These are phyloP conservation scores for Craterocephalus amniculus DNA, from an alignment of 2,797 vertebrate species.

Conservation along the genomic window DNA sequence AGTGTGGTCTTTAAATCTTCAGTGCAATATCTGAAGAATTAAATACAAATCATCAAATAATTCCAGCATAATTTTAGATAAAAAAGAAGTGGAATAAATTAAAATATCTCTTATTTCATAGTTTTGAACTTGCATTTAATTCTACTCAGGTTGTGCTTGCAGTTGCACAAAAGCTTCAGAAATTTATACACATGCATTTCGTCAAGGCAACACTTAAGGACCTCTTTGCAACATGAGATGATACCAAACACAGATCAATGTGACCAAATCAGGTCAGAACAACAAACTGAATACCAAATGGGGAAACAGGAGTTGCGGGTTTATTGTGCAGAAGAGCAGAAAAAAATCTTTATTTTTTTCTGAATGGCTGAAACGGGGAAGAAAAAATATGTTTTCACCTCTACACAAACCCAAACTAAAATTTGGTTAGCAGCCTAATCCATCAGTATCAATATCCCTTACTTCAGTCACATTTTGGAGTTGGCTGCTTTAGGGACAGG, in stretches of 20 bases:
- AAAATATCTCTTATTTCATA: slow-evolving; percentile 12
- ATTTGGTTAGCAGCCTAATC: not conserved
- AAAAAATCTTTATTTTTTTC: not conserved
- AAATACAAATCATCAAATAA: too few relatives aligned
- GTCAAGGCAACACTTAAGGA: slow-evolving; percentile 19
- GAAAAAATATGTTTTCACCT: not conserved
- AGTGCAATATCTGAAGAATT: slow-evolving; percentile 29
- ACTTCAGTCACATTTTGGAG: slow-evolving; percentile 18
- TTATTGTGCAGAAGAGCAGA: not conserved
- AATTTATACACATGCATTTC: slow-evolving; percentile 1
- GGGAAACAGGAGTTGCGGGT: not conserved
- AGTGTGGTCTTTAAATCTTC: slow-evolving; percentile 27
- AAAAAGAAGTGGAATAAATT: slow-evolving; percentile 2
- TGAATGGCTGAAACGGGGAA: not conserved
- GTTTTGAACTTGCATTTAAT: slow-evolving; percentile 3
- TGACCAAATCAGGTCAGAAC: slow-evolving; percentile 20
- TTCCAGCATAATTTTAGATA: too few relatives aligned
- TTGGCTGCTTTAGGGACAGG: slow-evolving; percentile 60
- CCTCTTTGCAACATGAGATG: not conserved
- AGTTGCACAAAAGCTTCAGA: not conserved
- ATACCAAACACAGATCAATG: slow-evolving; percentile 35
- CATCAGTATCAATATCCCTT: slow-evolving; percentile 24
- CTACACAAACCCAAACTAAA: not conserved
- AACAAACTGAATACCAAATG: not conserved
- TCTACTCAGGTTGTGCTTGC: slow-evolving; percentile 4